Conservation (phyloP, 2,113 vertebrate species). For the Kobus ellipsiprymnus region DNA sequence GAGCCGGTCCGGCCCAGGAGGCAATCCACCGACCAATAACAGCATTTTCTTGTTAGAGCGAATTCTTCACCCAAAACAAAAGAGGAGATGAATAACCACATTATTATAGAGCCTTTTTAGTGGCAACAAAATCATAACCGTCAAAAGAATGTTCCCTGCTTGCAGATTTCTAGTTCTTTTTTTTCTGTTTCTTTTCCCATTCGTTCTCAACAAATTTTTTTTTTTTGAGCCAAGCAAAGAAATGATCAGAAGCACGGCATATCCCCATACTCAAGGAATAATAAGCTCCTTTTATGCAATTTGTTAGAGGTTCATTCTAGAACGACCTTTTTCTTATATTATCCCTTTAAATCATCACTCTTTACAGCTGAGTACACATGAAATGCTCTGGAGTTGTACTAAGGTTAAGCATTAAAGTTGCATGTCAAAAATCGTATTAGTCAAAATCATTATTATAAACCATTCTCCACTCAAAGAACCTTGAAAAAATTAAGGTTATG, state of each 20-base stretch:
- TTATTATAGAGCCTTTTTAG: conserved; percentile 81
- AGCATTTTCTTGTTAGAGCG: conserved; percentile 99
- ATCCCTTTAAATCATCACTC: conserved; percentile 90
- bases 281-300: conserved; percentile 87
- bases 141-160: conserved; percentile 81
- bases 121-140: conserved; percentile 82
- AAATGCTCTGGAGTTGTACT: conserved; percentile 89
- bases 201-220: conserved; percentile 80
- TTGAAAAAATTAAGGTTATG: conserved; percentile 90
- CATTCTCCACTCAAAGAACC: conserved; percentile 89
- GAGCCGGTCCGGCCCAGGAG: conserved; percentile 98
- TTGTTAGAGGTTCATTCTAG: conserved; percentile 88
- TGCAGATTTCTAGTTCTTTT: conserved; percentile 82
- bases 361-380: conserved; percentile 89
- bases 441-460: conserved; percentile 90
- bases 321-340: conserved; percentile 89
- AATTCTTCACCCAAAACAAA: conserved; percentile 95
- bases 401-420: conserved; percentile 90
- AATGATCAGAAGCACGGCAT: conserved; percentile 82
- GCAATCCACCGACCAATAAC: conserved; percentile 96
- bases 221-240: conserved; percentile 82
- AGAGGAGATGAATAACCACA: conserved; percentile 83
- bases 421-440: conserved; percentile 90
- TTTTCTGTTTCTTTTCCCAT: conserved; percentile 80
- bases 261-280: conserved; percentile 82